Base-by-base conservation (phyloP, 1,140 invertebrate genomes). In the Tetramorium parvispinum region DNA sequence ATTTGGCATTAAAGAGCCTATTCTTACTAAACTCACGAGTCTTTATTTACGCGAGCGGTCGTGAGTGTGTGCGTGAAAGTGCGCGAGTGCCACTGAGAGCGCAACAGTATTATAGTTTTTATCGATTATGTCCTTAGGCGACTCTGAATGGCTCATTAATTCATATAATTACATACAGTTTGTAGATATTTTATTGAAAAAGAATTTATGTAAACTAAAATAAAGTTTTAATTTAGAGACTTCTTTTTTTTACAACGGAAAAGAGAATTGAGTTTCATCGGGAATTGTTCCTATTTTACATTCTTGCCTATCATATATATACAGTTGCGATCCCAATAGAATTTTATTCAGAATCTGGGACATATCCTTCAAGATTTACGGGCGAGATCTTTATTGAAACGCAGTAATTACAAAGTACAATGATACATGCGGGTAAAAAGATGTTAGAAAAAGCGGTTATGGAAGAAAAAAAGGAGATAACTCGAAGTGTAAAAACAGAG, bases 371-470 rank as follows among this genome's bases (percentile, higher is more conserved):
- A 18, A 37, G 16, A 53, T 32, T 37, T 10, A 21, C 18, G 24
- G 1, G 7, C 5, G 8, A 70, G 16, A 70, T 7, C 37, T 53
- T 73, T 55, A 73, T n/a, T 73, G 6, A 73, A 73, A 73, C 11
- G 18, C 24, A 6, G 0, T 8, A 76, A 43, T 61, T 76, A 61
- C n/a, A 61, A 76, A 61, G n/a, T 61, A 61, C 32, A 75, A 76
- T 59, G 6, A 43, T 61, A 76, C 8, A 18, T 16, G 18, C 24
- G 46, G 2, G 3, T 61, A 24, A 4, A 46, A 77, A 77, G 16
- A 77, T 32, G 40, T 75, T 43, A 46, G 3, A 46, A 61, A 61
- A 24, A 61, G 32, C 16, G 21, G 32, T 32, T 46, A 77, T 32
- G 0, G 8, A 37, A 55, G 55, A 61, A 18, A 77, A 77, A 68